Conservation (phyloP, 2,113 vertebrate species). For the Xenopus tropicalis region UCB_Xtro_10.0 CM004450.2:62613501-62614000, state of each 20-base stretch:
- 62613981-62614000: conserved; percentile 26
- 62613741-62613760: conserved; percentile 68
- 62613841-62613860: conserved; percentile 64
- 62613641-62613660: conserved; percentile 65
- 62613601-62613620: conserved; percentile 58
- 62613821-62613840: conserved; percentile 63
- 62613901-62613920: conserved; percentile 41
- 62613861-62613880: conserved; percentile 53
- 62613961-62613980: conserved; percentile 34
- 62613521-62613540: background rate
- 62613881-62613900: conserved; percentile 56
- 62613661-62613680: conserved; percentile 59
- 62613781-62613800: conserved; percentile 71
- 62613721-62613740: conserved; percentile 69
- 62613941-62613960: conserved; percentile 17
- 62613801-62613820: conserved; percentile 57
- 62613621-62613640: conserved; percentile 67
- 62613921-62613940: conserved; percentile 44
- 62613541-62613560: conserved; percentile 45
- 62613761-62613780: conserved; percentile 70
- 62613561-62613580: conserved; percentile 54
- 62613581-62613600: conserved; percentile 63
- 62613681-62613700: conserved; percentile 63
- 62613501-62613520: background rate
- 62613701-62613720: conserved; percentile 65